Percentiles rank a stretch among this genome's conserved stretches.
Evolutionary conservation across 2,888 invertebrate species (phyloP).

Genomic region (Cheilosia vernalis): DNA sequence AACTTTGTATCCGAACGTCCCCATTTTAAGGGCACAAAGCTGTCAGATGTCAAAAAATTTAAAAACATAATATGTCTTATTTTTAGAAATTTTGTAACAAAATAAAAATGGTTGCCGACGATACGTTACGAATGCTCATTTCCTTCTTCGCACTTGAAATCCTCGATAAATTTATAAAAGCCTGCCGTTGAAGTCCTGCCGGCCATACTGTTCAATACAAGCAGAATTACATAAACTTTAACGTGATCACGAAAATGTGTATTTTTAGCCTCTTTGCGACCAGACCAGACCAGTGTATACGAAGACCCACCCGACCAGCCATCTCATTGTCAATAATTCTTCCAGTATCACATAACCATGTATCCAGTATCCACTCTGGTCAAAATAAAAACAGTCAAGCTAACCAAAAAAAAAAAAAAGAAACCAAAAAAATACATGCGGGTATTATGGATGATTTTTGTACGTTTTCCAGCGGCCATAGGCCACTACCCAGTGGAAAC

Average conservation of each 20-base stretch:
- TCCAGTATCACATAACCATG: conserved; percentile 57
- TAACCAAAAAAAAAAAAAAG: not conserved
- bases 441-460: conserved; percentile 38
- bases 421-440: conserved; percentile 7
- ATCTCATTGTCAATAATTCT: conserved; percentile 64
- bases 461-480: conserved; percentile 12
- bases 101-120: too few species aligned
- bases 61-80: too few species aligned
- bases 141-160: too few species aligned
- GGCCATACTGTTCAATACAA: conserved; percentile 4
- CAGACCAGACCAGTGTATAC: conserved; percentile 8
- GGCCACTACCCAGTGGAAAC: conserved; percentile 18
- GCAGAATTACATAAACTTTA: not conserved
- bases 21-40: too few species aligned
- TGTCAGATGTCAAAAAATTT: too few species aligned
- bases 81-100: too few species aligned
- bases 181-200: not conserved
- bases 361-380: conserved; percentile 1
- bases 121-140: too few species aligned
- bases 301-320: not conserved
- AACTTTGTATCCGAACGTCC: too few species aligned
- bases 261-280: conserved; percentile 50
- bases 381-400: conserved; percentile 38
- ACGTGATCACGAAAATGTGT: conserved; percentile 44
- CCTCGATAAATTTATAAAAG: not conserved